Conservation (phyloP, 2,888 invertebrate genomes). For the Ormia ochracea region DNA sequence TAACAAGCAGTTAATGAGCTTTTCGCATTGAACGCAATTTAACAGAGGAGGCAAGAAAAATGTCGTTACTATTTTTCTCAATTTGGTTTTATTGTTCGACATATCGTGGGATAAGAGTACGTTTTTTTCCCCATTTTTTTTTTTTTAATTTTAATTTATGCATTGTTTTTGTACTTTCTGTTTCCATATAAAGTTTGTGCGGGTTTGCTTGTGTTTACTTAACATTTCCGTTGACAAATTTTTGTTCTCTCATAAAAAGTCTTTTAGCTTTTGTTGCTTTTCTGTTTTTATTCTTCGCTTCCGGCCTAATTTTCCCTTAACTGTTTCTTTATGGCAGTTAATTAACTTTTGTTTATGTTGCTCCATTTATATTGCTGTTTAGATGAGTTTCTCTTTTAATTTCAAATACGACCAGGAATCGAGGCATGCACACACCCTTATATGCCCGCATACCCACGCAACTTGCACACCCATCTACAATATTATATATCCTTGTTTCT, state of each 20-base stretch:
- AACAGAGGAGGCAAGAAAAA: neutral
- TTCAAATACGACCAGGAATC: neutral
- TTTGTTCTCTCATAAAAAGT: neutral
- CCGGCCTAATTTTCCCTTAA: conserved; percentile 58
- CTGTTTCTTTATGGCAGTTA: conserved; percentile 61
- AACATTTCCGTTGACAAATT: conserved; percentile 55
- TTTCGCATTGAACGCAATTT: neutral
- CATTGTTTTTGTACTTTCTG: neutral
- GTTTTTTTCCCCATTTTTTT: too few species aligned
- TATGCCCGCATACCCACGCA: neutral
- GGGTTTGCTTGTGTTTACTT: conserved; percentile 36
- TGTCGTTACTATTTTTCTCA: neutral
- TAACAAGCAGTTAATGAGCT: neutral
- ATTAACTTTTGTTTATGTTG: conserved; percentile 62
- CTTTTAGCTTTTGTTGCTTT: conserved; percentile 8
- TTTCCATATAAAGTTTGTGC: neutral
- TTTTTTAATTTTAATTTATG: conserved; percentile 38
- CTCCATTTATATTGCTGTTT: conserved; percentile 48
- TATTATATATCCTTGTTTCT: neutral
- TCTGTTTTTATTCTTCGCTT: conserved; percentile 25
- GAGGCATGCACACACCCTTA: neutral
- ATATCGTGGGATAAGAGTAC: neutral
- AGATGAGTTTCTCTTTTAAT: conserved; percentile 35
- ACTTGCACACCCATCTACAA: neutral
- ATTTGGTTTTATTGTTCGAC: conserved; percentile 12